A percentile compares a stretch with the other conserved stretches of the same genome.
Evolutionary conservation across 1,140 invertebrate genomes (phyloP).

Genomic region (Drosophila kanapiae): DNA sequence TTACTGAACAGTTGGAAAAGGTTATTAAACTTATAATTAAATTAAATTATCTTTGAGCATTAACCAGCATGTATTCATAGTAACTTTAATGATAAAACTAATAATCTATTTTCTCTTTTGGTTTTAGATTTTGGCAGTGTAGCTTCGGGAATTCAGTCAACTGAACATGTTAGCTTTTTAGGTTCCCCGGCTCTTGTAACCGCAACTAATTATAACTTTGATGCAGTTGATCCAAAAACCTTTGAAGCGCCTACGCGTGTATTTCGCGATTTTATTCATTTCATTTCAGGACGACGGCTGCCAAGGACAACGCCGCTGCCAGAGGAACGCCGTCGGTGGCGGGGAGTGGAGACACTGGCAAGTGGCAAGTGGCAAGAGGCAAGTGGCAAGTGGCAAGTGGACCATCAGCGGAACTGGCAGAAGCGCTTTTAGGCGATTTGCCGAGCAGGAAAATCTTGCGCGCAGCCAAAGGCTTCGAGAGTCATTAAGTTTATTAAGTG

Average conservation of each 20-base stretch:
- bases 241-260: slow-evolving; percentile 43
- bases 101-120: no score
- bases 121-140: not conserved
- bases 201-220: slow-evolving; percentile 74
- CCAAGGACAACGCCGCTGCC: slow-evolving; percentile 37
- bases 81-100: no score
- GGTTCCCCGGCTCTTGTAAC: slow-evolving; percentile 12
- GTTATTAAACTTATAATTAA: no score
- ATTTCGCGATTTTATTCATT: slow-evolving; percentile 25
- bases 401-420: slow-evolving; percentile 10
- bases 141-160: slow-evolving; percentile 1
- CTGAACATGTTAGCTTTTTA: slow-evolving; percentile 4
- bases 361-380: slow-evolving; percentile 1
- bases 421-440: slow-evolving; percentile 64
- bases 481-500: slow-evolving; percentile 82
- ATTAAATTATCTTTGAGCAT: no score
- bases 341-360: not conserved
- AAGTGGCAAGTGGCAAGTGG: slow-evolving; percentile 7
- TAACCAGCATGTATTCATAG: no score
- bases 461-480: slow-evolving; percentile 62
- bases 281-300: slow-evolving; percentile 18
- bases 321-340: slow-evolving; percentile 10
- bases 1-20: no score
- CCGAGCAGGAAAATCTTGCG: slow-evolving; percentile 45
- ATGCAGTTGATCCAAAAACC: slow-evolving; percentile 49